Percentiles rank a stretch among this genome's conserved stretches.
These are phyloP conservation scores for Oophaga pumilio DNA, from an alignment of 2,113 vertebrate species.

Conservation along the genomic window DNA sequence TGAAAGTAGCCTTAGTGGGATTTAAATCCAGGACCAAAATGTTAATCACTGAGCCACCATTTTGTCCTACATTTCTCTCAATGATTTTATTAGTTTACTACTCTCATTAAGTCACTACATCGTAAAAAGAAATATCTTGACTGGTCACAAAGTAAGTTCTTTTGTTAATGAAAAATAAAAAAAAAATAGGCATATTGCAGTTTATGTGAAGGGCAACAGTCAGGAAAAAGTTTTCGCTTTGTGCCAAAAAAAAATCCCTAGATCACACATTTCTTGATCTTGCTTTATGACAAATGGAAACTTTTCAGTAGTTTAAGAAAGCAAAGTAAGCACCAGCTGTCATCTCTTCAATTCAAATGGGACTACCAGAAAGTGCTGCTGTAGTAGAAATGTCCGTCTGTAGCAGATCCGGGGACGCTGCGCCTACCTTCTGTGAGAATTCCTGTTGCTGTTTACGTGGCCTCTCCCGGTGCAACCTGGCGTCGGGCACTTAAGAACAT, in stretches of 20 bases:
- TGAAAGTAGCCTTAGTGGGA: no score
- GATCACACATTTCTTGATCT: constrained; percentile 48
- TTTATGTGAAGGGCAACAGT: constrained; percentile 14
- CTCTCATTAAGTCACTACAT: not conserved
- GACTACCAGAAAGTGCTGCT: constrained; percentile 60
- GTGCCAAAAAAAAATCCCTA: constrained; percentile 41
- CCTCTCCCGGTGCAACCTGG: constrained; percentile 99
- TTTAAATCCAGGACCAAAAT: no score
- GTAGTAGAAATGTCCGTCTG: constrained; percentile 64
- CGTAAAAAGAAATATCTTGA: not conserved
- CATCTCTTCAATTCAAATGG: constrained; percentile 59
- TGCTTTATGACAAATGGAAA: constrained; percentile 50
- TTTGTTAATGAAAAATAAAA: not conserved
- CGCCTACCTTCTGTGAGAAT: constrained; percentile 99
- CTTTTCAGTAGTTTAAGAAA: constrained; percentile 61
- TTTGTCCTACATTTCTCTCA: no score
- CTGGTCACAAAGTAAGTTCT: not conserved
- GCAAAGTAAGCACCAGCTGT: constrained; percentile 62
- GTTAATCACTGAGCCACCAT: no score
- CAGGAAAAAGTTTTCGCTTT: constrained; percentile 18
- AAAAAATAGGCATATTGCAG: constrained; percentile 54
- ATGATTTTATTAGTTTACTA: not conserved
- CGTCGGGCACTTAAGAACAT: constrained; percentile 99
- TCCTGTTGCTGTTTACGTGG: constrained; percentile 99
- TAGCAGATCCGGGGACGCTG: constrained; percentile 58